phyloP scores from a whole-genome alignment of 2,797 vertebrate species.

The Xenopus petersii region DNA sequence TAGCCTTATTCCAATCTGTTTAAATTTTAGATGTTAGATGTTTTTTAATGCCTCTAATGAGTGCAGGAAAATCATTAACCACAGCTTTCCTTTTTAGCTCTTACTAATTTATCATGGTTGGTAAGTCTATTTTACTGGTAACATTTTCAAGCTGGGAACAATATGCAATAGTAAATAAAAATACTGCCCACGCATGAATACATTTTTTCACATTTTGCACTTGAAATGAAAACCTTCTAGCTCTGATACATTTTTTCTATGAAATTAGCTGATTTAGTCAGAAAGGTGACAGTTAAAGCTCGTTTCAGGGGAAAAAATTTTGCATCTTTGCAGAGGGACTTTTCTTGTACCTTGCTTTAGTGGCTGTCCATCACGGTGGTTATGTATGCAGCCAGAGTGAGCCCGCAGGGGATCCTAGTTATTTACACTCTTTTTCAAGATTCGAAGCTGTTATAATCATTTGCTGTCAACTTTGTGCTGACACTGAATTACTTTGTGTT shows the following conservation, averaged over 20 bases:
- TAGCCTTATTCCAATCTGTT: too few relatives aligned
- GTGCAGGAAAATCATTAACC: too few relatives aligned
- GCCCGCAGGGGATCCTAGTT: slow-evolving; percentile 88
- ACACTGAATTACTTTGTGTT: slow-evolving; percentile 78
- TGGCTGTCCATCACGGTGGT: slow-evolving; percentile 78
- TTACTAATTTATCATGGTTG: background rate
- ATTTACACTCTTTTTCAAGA: slow-evolving; percentile 91
- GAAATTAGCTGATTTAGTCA: slow-evolving; percentile 72
- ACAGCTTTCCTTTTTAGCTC: too few relatives aligned
- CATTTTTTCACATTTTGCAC: slow-evolving; percentile 26
- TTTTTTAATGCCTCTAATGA: too few relatives aligned
- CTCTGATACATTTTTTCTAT: slow-evolving; percentile 53
- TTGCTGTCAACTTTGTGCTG: slow-evolving; percentile 89
- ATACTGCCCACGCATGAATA: background rate
- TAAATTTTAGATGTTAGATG: too few relatives aligned
- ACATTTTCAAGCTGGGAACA: background rate
- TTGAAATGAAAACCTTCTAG: slow-evolving; percentile 48
- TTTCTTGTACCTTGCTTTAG: slow-evolving; percentile 59
- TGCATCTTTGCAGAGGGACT: slow-evolving; percentile 68
- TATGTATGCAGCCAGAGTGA: slow-evolving; percentile 77
- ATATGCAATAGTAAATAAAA: background rate
- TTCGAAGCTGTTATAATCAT: slow-evolving; percentile 84
- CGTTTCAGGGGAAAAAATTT: slow-evolving; percentile 65
- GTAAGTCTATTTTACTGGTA: background rate
- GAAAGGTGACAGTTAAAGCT: slow-evolving; percentile 74